phyloP scores from a whole-genome alignment of 2,888 invertebrate species.

The Callinectes sapidus region DNA sequence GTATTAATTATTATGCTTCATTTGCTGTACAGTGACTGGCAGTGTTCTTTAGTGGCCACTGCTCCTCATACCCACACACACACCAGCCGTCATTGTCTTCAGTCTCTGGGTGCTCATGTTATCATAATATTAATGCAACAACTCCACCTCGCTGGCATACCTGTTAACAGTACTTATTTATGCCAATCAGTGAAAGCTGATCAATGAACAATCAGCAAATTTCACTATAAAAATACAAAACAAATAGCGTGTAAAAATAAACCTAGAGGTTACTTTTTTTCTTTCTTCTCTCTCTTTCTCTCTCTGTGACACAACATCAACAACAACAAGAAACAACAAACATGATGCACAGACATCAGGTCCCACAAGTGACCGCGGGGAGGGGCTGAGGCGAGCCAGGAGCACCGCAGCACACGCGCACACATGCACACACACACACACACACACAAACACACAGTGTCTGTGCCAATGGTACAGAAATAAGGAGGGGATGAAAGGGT shows the following conservation, averaged over 20 bases:
- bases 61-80: neutral
- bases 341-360: slow-evolving; percentile 20
- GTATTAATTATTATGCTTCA: neutral
- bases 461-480: neutral
- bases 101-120: neutral
- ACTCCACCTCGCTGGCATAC: neutral
- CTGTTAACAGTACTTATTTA: neutral
- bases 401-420: neutral
- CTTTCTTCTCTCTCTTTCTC: neutral
- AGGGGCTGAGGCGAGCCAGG: neutral
- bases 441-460: neutral
- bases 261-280: neutral
- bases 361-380: slow-evolving; percentile 15
- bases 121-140: neutral
- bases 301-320: neutral
- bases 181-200: neutral
- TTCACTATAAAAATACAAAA: slow-evolving; percentile 21
- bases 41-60: neutral
- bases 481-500: neutral
- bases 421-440: neutral
- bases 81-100: neutral
- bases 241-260: neutral
- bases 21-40: neutral
- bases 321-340: neutral
- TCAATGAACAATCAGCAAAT: neutral